phyloP scores from a whole-genome alignment of 2,113 vertebrate genomes.

The Leucopsar rothschildi region DNA sequence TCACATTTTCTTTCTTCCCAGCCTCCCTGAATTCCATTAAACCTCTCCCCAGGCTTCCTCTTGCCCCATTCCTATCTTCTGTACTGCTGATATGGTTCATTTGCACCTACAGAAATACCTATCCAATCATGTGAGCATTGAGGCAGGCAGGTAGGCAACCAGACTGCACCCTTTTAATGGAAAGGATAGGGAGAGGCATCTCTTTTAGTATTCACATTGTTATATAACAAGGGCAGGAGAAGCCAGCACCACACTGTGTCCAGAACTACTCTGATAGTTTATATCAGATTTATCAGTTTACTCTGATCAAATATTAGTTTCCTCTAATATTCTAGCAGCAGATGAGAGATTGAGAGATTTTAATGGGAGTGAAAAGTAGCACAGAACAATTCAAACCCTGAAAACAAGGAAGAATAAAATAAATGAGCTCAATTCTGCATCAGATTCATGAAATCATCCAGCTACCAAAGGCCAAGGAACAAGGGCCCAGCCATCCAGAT shows the following conservation, averaged over 20 bases:
- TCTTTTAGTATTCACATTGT: background rate
- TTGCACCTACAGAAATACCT: background rate
- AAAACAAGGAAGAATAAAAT: background rate
- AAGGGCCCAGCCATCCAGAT: background rate
- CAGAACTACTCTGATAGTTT: background rate
- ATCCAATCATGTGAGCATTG: background rate
- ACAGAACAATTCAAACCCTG: background rate
- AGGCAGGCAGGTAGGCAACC: background rate
- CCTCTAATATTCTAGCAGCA: background rate
- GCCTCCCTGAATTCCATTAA: background rate
- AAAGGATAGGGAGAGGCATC: background rate
- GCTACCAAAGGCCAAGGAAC: background rate
- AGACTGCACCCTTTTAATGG: background rate
- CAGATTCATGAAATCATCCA: background rate
- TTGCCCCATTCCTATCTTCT: background rate
- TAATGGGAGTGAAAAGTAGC: background rate
- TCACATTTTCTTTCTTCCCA: background rate
- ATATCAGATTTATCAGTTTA: background rate
- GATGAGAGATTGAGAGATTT: background rate
- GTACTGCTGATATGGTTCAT: background rate
- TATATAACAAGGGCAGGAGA: background rate
- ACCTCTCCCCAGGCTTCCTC: background rate
- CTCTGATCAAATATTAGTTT: background rate
- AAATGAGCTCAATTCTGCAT: background rate
- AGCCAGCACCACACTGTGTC: background rate